Conservation (phyloP, 2,113 vertebrate species). For the Hassar affinis region DNA sequence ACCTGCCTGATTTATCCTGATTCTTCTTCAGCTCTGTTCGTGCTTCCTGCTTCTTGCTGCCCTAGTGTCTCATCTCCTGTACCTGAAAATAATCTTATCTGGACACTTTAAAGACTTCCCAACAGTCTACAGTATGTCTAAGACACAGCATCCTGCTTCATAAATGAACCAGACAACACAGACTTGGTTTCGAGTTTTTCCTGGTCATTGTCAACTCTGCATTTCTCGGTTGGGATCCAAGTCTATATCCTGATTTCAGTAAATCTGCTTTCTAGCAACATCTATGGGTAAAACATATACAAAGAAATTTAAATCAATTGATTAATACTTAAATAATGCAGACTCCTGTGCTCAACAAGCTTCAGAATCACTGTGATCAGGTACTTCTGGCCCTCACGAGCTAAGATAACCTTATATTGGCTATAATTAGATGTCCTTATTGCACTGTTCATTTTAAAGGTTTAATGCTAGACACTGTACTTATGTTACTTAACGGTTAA, state of each 20-base stretch:
- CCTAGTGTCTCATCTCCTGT: neutral
- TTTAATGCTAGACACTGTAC: neutral
- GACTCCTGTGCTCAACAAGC: neutral
- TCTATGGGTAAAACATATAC: neutral
- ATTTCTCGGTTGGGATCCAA: neutral
- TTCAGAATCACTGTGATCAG: neutral
- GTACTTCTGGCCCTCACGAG: neutral
- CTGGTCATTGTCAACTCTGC: neutral
- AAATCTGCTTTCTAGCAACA: neutral
- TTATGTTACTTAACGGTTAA: neutral
- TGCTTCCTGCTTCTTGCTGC: neutral
- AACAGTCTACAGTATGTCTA: neutral
- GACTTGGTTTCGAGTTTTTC: neutral
- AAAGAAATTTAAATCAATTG: neutral
- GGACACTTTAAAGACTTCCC: neutral
- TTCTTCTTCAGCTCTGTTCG: neutral
- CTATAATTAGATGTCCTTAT: neutral
- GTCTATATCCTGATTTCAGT: neutral
- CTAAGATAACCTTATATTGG: neutral
- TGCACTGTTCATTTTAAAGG: neutral
- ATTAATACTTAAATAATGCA: neutral
- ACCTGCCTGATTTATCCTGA: neutral
- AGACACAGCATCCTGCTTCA: neutral
- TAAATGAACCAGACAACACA: neutral
- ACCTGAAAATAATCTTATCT: neutral